These are phyloP conservation scores for Noctua comes DNA, from an alignment of 2,888 invertebrate genomes.

Conservation along the genomic window DNA sequence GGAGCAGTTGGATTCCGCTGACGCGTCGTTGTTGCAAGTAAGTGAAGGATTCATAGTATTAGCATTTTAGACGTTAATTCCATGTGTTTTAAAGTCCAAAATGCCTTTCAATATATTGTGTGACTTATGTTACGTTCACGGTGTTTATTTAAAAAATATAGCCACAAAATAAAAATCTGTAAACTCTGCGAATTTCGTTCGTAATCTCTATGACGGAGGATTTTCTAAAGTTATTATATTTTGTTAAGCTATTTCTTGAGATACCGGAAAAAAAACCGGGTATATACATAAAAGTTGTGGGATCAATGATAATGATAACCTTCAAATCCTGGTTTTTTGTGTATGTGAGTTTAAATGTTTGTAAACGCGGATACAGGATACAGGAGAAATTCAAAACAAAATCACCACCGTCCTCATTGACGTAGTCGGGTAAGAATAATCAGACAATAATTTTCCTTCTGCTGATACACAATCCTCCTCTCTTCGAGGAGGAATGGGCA, in stretches of 20 bases:
- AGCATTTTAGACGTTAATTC: background rate
- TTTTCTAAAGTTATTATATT: too few relatives aligned
- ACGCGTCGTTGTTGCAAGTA: slow-evolving; percentile 94
- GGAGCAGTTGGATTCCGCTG: slow-evolving; percentile 95
- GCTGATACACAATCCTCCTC: background rate
- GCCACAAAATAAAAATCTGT: background rate
- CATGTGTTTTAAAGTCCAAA: background rate
- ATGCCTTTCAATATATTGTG: background rate
- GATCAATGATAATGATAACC: too few relatives aligned
- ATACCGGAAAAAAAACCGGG: too few relatives aligned
- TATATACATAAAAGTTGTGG: too few relatives aligned
- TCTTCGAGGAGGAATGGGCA: background rate
- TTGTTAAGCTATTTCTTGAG: too few relatives aligned
- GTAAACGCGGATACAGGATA: too few relatives aligned
- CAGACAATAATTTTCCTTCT: too few relatives aligned
- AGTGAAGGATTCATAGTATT: slow-evolving; percentile 18
- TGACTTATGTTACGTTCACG: background rate
- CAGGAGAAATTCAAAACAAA: too few relatives aligned
- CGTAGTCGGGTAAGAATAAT: too few relatives aligned
- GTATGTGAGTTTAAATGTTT: too few relatives aligned
- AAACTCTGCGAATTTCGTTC: background rate
- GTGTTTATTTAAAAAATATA: background rate
- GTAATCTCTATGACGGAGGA: background rate
- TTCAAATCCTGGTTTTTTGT: too few relatives aligned
- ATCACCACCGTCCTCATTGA: too few relatives aligned